Conservation (phyloP, 1,140 invertebrate species). For the Aculops lycopersici region DNA sequence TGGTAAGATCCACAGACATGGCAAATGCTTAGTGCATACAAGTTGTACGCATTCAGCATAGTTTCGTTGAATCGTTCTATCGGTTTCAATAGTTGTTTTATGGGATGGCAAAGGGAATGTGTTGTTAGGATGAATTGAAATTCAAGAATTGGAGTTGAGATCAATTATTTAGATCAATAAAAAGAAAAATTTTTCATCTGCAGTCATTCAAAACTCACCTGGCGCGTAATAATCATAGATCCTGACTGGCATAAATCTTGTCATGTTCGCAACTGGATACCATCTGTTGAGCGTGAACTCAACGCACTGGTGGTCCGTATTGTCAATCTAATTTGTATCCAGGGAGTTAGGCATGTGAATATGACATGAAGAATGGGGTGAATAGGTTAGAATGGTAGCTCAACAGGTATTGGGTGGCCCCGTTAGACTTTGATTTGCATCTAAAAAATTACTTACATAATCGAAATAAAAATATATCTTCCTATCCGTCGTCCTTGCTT, state of each 20-base stretch:
- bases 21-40: conserved; percentile 69
- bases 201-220: conserved; percentile 29
- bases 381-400: background rate
- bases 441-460: conserved; percentile 28
- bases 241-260: conserved; percentile 50
- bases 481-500: conserved; percentile 40
- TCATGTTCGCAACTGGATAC: conserved; percentile 86
- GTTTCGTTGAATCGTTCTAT: conserved; percentile 75
- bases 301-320: conserved; percentile 46
- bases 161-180: too few species aligned
- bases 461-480: conserved; percentile 82
- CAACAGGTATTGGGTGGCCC: background rate
- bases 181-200: too few species aligned
- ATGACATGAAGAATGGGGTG: too few species aligned
- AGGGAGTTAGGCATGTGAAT: background rate
- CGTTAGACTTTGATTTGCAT: background rate
- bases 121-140: background rate
- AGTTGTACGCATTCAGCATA: conserved; percentile 55
- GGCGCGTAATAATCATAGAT: conserved; percentile 88
- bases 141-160: background rate
- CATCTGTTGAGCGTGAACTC: conserved; percentile 69
- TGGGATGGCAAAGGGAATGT: conserved; percentile 4
- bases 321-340: conserved; percentile 15
- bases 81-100: too few species aligned
- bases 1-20: conserved; percentile 92